These are phyloP conservation scores for Gallinago stenura DNA, from an alignment of 2,797 vertebrate species.

Conservation along the genomic window DNA sequence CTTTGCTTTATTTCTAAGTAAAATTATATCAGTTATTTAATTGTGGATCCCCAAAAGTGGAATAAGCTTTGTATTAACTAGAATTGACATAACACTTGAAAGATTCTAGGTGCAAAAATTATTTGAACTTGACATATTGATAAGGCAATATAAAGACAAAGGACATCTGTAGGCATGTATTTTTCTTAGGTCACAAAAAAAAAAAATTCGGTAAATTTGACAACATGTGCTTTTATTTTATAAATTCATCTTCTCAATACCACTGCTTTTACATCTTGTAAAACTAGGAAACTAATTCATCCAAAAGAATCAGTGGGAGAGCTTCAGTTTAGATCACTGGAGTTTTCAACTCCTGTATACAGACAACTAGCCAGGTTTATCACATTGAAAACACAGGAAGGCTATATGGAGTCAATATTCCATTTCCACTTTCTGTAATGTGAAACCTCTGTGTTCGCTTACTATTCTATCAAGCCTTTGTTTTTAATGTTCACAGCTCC, in stretches of 20 bases:
- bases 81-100: neutral
- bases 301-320: neutral
- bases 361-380: neutral
- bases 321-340: neutral
- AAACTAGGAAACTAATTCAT: neutral
- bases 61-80: neutral
- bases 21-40: neutral
- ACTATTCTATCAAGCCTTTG: constrained; percentile 5
- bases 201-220: neutral
- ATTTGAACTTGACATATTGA: neutral
- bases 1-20: neutral
- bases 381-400: neutral
- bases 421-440: neutral
- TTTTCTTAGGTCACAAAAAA: neutral
- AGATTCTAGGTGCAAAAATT: neutral
- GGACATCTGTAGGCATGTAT: neutral
- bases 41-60: neutral
- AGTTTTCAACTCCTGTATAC: neutral
- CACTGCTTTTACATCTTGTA: neutral
- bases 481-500: constrained; percentile 35
- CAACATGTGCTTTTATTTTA: neutral
- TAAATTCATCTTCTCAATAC: neutral
- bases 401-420: neutral
- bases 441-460: neutral
- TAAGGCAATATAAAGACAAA: neutral